phyloP scores from a whole-genome alignment of 1,140 invertebrate species.

The Pseudomyrmex pallidus region DNA sequence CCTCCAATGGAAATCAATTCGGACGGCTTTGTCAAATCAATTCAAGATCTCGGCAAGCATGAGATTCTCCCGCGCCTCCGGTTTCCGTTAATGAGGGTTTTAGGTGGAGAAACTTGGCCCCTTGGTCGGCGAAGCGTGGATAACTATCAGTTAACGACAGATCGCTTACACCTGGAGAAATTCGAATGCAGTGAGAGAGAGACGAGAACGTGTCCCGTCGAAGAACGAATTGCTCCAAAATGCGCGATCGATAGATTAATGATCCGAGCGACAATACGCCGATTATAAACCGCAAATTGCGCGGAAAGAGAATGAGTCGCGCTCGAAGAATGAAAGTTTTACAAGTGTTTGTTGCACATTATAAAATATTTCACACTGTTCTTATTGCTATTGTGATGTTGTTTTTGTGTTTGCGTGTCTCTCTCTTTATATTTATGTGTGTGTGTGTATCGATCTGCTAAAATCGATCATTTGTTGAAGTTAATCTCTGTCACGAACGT shows the following conservation, averaged over 20 bases:
- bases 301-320: too few species aligned
- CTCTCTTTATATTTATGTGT: neutral
- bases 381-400: neutral
- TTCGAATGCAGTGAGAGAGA: neutral
- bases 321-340: neutral
- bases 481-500: constrained; percentile 15
- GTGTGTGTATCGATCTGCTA: neutral
- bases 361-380: neutral
- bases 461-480: constrained; percentile 37
- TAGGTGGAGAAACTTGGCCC: neutral
- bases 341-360: neutral
- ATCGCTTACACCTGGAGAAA: neutral
- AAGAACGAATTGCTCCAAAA: neutral
- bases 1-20: neutral
- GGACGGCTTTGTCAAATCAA: neutral
- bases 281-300: too few species aligned
- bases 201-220: neutral
- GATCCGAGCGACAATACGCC: neutral
- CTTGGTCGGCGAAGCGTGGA: neutral
- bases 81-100: neutral
- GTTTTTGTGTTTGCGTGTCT: too few species aligned
- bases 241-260: neutral
- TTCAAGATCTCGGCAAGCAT: neutral
- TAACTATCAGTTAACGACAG: constrained; percentile 8
- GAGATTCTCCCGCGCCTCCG: neutral